Evolutionary conservation across 2,113 vertebrate species (phyloP), one percentile per base, ranked within the genome.

Genomic region (Chionodraco myersi): DNA sequence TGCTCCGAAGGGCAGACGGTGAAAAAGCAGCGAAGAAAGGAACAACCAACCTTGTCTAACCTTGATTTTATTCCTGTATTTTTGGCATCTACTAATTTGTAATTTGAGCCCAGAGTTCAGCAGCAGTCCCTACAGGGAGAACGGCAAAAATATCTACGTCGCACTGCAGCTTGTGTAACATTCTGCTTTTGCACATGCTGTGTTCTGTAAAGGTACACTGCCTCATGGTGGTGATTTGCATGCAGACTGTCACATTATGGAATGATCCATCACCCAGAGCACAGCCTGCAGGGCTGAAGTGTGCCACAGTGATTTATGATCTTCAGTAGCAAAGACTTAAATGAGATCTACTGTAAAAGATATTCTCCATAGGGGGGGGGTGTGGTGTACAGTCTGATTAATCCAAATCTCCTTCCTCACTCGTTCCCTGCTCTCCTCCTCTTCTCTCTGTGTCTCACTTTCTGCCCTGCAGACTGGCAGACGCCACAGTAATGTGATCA

Each of bases 401-500:
- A 85, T 85, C 66, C 82, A 85, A 82, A 86, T 72, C 84, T 51
- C 57, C 76, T 47, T 73, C 61, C 61, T 86, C 48, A 12, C 75
- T 82, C 75, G 56, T 86, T 84, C 79, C 56, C 69, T 75, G 15
- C 82, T 45, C 51, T 60, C 56, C 26, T 59, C 59, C 83, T 53
- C 52, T 66, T 62, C 70, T 79, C 80, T 30, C 80, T 56, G 51
- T 34, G 60, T 85, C 88, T 85, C 65, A 5, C 80, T 77, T 82
- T 86, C 72, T 80, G 66, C 82, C 71, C 83, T 79, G 86, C 88
- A 90, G 89, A 89, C 87, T 26, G 78, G 73, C 83, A 91, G 86
- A 85, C 89, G 89, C 93, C 91, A 77, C 60, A 14, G 73, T 91
- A 93, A 94, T 92, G 87, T 88, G 86, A 93, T 93, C 85, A 91